Percentiles rank a stretch among this genome's conserved stretches.
Evolutionary conservation across 2,797 vertebrate genomes (phyloP).

Genomic region (Acanthurus leucopareius): DNA sequence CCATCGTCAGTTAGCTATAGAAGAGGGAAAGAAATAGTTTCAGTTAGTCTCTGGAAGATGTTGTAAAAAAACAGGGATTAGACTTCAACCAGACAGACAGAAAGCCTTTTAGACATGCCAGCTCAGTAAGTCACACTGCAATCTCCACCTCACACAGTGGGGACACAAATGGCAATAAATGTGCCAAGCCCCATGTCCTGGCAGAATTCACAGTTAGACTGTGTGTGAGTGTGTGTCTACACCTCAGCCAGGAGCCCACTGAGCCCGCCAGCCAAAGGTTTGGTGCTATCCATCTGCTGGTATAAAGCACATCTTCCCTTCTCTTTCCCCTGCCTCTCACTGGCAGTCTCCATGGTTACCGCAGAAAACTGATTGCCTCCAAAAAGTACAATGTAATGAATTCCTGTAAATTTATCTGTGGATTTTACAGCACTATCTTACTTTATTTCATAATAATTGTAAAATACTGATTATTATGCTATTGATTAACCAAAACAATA

Average conservation of each 20-base stretch:
- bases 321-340: constrained; percentile 9
- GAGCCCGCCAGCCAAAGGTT: constrained; percentile 28
- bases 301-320: constrained; percentile 5
- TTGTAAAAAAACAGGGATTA: background rate
- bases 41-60: background rate
- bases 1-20: constrained; percentile 83
- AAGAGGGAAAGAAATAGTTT: background rate
- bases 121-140: constrained; percentile 34
- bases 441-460: too few relatives aligned
- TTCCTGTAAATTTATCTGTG: too few relatives aligned
- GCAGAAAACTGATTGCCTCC: background rate
- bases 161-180: constrained; percentile 34
- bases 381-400: background rate
- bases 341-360: constrained; percentile 16
- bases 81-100: constrained; percentile 8
- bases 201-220: constrained; percentile 26
- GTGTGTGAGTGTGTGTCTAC: constrained; percentile 13
- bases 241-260: constrained; percentile 27
- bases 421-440: too few relatives aligned
- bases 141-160: constrained; percentile 38
- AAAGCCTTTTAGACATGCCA: constrained; percentile 14
- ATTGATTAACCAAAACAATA: too few relatives aligned
- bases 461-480: too few relatives aligned
- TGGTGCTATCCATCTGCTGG: constrained; percentile 52
- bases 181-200: constrained; percentile 37